A percentile compares a stretch with the other conserved stretches of the same genome.
phyloP scores from a whole-genome alignment of 1,140 invertebrate species.

The Listronotus bonariensis region DNA sequence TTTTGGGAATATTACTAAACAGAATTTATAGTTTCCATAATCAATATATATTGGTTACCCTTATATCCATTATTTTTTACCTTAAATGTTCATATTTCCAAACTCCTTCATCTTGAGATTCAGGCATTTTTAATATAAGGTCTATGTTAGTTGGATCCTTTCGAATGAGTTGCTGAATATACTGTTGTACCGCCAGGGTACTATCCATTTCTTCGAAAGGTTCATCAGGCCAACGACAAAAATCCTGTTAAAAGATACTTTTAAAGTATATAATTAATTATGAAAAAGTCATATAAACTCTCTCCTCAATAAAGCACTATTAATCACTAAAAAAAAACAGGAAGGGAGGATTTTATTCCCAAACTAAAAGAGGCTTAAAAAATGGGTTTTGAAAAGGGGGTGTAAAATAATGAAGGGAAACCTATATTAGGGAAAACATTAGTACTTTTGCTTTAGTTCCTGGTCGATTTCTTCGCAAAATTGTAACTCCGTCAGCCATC shows the following conservation, averaged over 20 bases:
- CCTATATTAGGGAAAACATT: conserved; percentile 21
- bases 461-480: conserved; percentile 84
- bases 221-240: conserved; percentile 97
- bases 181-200: conserved; percentile 97
- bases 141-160: conserved; percentile 93
- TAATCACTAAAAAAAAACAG: too few relatives aligned
- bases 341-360: too few relatives aligned
- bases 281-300: too few relatives aligned
- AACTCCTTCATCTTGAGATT: conserved; percentile 97
- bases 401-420: not conserved
- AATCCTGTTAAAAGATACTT: conserved; percentile 73
- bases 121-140: conserved; percentile 92
- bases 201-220: conserved; percentile 99
- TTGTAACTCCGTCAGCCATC: conserved; percentile 81
- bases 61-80: conserved; percentile 39
- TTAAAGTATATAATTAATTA: too few relatives aligned
- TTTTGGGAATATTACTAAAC: too few relatives aligned
- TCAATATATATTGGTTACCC: too few relatives aligned
- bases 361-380: too few relatives aligned
- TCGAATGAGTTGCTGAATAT: conserved; percentile 97
- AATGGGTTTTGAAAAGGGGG: too few relatives aligned
- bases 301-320: too few relatives aligned
- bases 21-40: too few relatives aligned
- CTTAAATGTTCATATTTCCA: conserved; percentile 99
- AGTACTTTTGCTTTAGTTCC: conserved; percentile 84